phyloP scores from a whole-genome alignment of 2,113 vertebrate genomes.

The Hyperoodon ampullatus region DNA sequence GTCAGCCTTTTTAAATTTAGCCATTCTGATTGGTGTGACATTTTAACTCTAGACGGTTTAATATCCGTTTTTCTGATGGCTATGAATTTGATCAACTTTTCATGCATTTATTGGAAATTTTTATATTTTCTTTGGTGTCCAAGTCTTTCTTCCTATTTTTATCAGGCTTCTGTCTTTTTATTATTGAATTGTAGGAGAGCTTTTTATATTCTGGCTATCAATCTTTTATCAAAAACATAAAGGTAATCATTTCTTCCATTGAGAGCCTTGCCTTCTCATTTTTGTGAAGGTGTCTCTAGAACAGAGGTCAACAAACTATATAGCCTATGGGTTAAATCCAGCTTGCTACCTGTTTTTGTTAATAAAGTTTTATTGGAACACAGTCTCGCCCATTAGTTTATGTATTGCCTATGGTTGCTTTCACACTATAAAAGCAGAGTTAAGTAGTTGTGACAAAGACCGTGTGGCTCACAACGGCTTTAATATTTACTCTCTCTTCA shows the following conservation, averaged over 20 bases:
- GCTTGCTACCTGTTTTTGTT: background rate
- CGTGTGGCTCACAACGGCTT: background rate
- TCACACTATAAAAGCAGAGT: background rate
- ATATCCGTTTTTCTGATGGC: background rate
- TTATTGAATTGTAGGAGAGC: background rate
- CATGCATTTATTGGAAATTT: background rate
- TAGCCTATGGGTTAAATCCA: background rate
- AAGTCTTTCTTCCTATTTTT: background rate
- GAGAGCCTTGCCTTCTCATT: background rate
- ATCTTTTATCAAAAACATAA: background rate
- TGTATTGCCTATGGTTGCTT: background rate
- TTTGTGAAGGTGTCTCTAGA: background rate
- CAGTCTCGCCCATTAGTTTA: background rate
- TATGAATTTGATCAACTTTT: background rate
- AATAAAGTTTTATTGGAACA: background rate
- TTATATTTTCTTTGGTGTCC: background rate
- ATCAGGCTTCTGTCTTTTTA: background rate
- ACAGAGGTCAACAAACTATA: background rate
- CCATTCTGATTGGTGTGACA: background rate
- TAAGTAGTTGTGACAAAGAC: background rate
- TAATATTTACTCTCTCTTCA: background rate
- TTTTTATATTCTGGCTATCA: background rate
- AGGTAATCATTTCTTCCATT: background rate
- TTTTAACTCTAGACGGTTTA: background rate
- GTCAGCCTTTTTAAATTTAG: background rate